Conservation (phyloP, 1,140 invertebrate genomes). For the Leptoteleia sp. region DNA sequence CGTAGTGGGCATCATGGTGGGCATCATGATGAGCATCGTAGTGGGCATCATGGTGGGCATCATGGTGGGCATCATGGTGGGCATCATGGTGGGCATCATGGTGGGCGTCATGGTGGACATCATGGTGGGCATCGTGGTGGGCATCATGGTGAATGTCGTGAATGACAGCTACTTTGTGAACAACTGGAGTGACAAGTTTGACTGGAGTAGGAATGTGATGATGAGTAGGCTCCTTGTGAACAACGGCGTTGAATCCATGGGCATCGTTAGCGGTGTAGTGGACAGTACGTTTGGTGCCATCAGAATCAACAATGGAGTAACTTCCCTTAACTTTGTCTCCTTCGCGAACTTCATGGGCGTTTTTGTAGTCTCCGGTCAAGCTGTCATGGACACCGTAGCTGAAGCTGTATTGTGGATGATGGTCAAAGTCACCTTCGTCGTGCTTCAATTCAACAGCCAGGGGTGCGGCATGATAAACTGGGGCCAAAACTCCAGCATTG, state of each 20-base stretch:
- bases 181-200: neutral
- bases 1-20: too few species aligned
- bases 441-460: constrained; percentile 68
- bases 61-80: too few species aligned
- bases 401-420: constrained; percentile 80
- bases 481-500: too few species aligned
- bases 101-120: too few species aligned
- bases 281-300: constrained; percentile 68
- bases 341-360: constrained; percentile 83
- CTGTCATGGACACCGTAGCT: constrained; percentile 82
- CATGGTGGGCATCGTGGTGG: too few species aligned
- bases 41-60: too few species aligned
- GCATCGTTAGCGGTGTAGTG: constrained; percentile 70
- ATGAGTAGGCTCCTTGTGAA: constrained; percentile 64
- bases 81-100: too few species aligned
- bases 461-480: constrained; percentile 44
- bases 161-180: too few species aligned
- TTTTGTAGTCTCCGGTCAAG: constrained; percentile 83
- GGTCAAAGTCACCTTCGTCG: constrained; percentile 67
- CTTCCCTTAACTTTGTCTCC: constrained; percentile 81
- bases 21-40: too few species aligned
- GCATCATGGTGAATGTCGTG: too few species aligned
- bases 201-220: constrained; percentile 1
- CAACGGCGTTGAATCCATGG: constrained; percentile 72
- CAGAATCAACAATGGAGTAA: constrained; percentile 68